These are phyloP conservation scores for Anticlea derivata DNA, from an alignment of 2,888 invertebrate genomes.

Conservation along the genomic window DNA sequence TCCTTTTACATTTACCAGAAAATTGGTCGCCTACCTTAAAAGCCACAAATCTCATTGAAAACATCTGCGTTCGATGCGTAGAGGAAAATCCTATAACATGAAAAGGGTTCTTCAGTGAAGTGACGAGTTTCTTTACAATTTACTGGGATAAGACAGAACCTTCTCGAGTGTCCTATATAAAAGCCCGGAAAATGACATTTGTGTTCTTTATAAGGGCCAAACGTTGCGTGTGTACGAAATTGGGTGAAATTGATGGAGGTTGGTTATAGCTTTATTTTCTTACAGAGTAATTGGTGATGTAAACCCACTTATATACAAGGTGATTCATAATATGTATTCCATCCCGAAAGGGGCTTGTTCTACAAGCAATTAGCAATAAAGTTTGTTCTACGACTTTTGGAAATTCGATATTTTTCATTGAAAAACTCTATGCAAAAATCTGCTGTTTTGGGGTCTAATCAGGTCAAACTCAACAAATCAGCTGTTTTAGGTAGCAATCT, in stretches of 20 bases:
- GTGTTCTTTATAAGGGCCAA: slow-evolving; percentile 14
- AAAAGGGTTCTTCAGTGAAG: slow-evolving; percentile 29
- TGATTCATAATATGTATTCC: too few species aligned
- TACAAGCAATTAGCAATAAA: too few species aligned
- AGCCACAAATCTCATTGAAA: slow-evolving; percentile 31
- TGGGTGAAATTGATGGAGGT: slow-evolving; percentile 13
- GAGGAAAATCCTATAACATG: slow-evolving; percentile 26
- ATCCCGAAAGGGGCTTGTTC: too few species aligned
- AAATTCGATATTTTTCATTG: too few species aligned
- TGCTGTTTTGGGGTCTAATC: too few species aligned
- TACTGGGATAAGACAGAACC: slow-evolving; percentile 23
- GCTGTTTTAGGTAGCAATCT: too few species aligned
- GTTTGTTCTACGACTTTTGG: too few species aligned
- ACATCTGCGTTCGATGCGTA: slow-evolving; percentile 27
- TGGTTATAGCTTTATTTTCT: slow-evolving; percentile 5
- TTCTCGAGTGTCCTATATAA: slow-evolving; percentile 19
- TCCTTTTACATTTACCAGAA: slow-evolving; percentile 7
- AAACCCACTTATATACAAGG: too few species aligned
- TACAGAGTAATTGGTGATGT: not conserved
- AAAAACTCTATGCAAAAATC: too few species aligned
- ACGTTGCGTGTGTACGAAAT: slow-evolving; percentile 16
- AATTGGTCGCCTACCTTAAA: slow-evolving; percentile 17
- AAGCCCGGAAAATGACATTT: slow-evolving; percentile 22
- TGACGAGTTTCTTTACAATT: slow-evolving; percentile 26
- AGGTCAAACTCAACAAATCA: too few species aligned